Evolutionary conservation across 1,140 invertebrate species (phyloP).

Genomic region (Cepaea nemoralis): DNA sequence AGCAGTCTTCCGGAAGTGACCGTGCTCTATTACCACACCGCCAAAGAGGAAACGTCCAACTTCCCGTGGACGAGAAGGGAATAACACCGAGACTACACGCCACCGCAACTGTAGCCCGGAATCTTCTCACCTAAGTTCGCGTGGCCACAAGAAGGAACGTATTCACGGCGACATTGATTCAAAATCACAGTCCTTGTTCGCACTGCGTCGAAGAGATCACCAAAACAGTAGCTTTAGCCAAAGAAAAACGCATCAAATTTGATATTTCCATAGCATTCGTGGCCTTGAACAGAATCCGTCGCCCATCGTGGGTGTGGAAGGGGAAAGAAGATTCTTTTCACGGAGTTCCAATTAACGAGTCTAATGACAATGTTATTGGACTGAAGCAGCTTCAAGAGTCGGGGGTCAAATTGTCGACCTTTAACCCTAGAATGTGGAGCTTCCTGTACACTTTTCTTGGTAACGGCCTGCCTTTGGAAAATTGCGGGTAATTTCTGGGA

Average conservation of each 20-base stretch:
- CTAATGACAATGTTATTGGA: conserved; percentile 38
- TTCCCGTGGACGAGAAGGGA: conserved; percentile 38
- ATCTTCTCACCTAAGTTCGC: conserved; percentile 40
- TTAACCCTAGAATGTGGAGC: conserved; percentile 36
- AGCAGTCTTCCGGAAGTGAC: conserved; percentile 21
- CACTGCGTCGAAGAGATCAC: conserved; percentile 37
- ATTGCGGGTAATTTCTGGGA: conserved; percentile 19
- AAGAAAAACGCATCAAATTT: conserved; percentile 39
- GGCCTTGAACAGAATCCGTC: conserved; percentile 38
- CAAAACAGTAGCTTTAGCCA: conserved; percentile 32
- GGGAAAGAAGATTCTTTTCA: background rate
- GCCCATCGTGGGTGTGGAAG: conserved; percentile 29
- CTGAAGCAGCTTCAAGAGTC: conserved; percentile 22
- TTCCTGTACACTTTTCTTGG: conserved; percentile 43
- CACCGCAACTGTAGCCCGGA: conserved; percentile 27
- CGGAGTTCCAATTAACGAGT: conserved; percentile 40
- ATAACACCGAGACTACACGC: conserved; percentile 21
- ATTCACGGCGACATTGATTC: conserved; percentile 30
- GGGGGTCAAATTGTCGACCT: conserved; percentile 38
- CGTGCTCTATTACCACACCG: conserved; percentile 34
- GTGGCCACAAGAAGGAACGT: conserved; percentile 35
- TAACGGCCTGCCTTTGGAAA: conserved; percentile 22
- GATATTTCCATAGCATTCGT: conserved; percentile 41
- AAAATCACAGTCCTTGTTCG: conserved; percentile 41
- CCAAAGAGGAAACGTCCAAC: conserved; percentile 32